Evolutionary conservation across 2,113 vertebrate genomes (phyloP), one percentile per base, ranked within the genome.

Genomic region (Carassius gibelio): DNA sequence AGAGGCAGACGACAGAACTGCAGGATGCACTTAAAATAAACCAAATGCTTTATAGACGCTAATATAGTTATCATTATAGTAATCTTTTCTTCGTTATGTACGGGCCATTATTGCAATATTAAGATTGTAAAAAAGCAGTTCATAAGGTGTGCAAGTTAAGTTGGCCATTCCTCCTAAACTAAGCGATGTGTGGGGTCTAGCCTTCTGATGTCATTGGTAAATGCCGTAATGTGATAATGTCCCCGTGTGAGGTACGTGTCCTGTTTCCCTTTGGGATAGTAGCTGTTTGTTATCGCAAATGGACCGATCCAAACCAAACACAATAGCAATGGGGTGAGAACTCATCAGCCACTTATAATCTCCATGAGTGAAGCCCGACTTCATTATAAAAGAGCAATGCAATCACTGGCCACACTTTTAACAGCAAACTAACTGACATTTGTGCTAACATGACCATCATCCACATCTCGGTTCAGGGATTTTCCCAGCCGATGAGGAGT

Each of bases 261-360:
- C 83, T 17, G 38, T 89, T 89, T 87, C 85, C 83, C 59, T 82
- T 80, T 3, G 82, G 80, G 85, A 76, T 77, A 64, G 55, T 64
- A 48, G 62, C 55, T 78, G 85, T 88, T 86, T 86, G 82, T 88
- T 88, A 88, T 86, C 80, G 59, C 87, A 84, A 83, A 84, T 80
- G 26, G 71, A 78, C 85, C 77, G 71, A 74, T 71, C 85, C 75
- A 88, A 86, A 80, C 61, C 82, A 86, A 81, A 84, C 62, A 88
- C 85, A 77, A 80, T 50, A 69, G 75, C 14, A 9, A 48, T 38
- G 62, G 21, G 38, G 23, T 30, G 52, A n/a, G 55, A 71, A 75
- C 34, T 64, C 68, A 69, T 84, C 74, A 87, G 26, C 26, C 62
- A n/a, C 17, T 52, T 69, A 84, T 79, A 85, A 78, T 68, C 45